Evolutionary conservation across 2,113 vertebrate genomes (phyloP), one percentile per base, ranked within the genome.

Genomic region (Myiopsitta monachus): DNA sequence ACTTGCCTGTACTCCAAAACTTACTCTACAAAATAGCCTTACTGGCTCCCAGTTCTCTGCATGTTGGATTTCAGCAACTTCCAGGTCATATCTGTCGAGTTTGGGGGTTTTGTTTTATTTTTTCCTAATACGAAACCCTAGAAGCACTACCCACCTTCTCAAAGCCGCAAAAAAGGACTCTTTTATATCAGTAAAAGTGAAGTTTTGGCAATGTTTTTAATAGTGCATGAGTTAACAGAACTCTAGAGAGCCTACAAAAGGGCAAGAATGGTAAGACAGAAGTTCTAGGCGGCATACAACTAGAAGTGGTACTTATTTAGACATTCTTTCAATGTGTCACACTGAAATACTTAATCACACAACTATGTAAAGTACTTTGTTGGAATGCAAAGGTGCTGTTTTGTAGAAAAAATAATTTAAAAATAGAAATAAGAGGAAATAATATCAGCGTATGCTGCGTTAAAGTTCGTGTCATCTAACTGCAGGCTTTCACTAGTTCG

Each of bases 401-500:
- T 75, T 21, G 87, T 2, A 18, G 23, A 18, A 49, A 70, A 89
- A 80, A 44, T 36, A 67, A 54, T 43, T 74, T 83, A 1, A 86
- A 92, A 80, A 83, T 36, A 86, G 82, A 93, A 86, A 57, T 66
- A 83, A 10, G 4, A 63, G 52, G 61, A 96, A 96, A 46, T 87
- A 67, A 22, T 26, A 38, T 62, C 19, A 72, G 28, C 49, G 11
- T 72, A 54, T 84, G 57, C 47, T 87, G 67, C 36, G 36, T 88
- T 78, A 68, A 90, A 52, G 8, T 49, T 74, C 38, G 38, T 7
- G 10, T 84, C 83, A 92, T 72, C 80, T 88, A 94, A 88, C 69
- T 51, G 73, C 30, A 88, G 55, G 85, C 90, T 96, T 96, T 96
- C 88, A 95, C 91, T 94, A 72, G 55, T 62, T 92, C 67, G 62